Conservation (phyloP, 2,888 invertebrate genomes). For the Parelbella ahira region DNA sequence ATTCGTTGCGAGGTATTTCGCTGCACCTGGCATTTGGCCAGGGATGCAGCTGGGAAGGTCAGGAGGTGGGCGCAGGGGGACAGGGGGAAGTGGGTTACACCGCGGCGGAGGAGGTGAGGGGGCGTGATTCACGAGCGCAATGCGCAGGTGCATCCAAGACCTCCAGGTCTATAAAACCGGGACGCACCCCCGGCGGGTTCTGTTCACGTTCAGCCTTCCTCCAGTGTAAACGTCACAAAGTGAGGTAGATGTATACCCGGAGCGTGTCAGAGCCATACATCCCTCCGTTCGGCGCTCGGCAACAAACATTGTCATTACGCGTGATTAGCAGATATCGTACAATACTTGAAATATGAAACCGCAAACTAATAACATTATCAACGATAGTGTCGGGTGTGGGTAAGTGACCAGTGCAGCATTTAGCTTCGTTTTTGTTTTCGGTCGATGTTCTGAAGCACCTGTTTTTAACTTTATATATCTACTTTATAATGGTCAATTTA, state of each 20-base stretch:
- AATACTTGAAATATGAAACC: conserved; percentile 21
- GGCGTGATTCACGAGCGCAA: conserved; percentile 51
- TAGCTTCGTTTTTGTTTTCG: conserved; percentile 20
- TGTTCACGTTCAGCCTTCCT: conserved; percentile 22
- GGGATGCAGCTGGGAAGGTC: conserved; percentile 71
- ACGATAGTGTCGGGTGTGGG: conserved; percentile 22
- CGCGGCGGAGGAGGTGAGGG: conserved; percentile 33
- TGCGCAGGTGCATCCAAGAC: conserved; percentile 66
- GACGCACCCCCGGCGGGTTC: conserved; percentile 26
- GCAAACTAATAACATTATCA: conserved; percentile 19
- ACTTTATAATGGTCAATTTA: too few species aligned
- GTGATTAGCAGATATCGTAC: conserved; percentile 19
- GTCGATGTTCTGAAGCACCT: conserved; percentile 18
- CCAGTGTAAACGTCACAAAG: too few species aligned
- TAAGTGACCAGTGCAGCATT: conserved; percentile 15
- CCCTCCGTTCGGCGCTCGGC: conserved; percentile 13
- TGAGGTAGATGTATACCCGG: too few species aligned
- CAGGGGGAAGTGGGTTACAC: conserved; percentile 26
- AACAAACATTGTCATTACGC: conserved; percentile 30
- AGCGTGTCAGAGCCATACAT: too few species aligned
- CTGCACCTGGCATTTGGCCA: conserved; percentile 59
- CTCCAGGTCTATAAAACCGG: conserved; percentile 33
- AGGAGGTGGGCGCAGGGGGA: conserved; percentile 32
- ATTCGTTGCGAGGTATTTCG: conserved; percentile 34
- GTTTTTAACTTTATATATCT: conserved; percentile 6